Evolutionary conservation across 2,797 vertebrate species (phyloP).

Genomic region (Delichon dasypus): DNA sequence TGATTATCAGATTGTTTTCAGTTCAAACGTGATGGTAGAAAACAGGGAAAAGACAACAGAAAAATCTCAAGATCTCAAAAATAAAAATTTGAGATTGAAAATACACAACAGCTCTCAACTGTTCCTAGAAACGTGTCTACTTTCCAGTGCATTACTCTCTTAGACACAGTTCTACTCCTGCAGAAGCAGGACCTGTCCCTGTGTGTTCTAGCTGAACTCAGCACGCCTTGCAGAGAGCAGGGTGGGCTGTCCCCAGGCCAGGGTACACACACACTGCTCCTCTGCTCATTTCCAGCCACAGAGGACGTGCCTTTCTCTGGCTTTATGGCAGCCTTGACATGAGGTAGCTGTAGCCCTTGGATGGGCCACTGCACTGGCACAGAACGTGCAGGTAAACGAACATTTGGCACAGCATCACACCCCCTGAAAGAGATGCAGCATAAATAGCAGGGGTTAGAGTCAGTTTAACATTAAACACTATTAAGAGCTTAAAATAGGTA

Average conservation of each 20-base stretch:
- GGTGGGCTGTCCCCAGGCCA: background rate
- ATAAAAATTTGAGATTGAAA: background rate
- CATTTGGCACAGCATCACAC: background rate
- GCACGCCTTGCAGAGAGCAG: rapidly evolving
- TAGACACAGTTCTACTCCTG: background rate
- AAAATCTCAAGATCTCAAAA: background rate
- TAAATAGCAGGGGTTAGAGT: background rate
- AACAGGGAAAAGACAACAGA: background rate
- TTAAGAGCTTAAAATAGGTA: background rate
- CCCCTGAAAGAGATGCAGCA: background rate
- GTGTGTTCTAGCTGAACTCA: background rate
- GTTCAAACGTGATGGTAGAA: rapidly evolving
- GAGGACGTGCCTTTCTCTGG: background rate
- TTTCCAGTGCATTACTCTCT: background rate
- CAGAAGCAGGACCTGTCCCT: background rate
- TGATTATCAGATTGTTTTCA: background rate
- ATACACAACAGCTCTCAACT: background rate
- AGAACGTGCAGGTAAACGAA: background rate
- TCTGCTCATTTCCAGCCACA: background rate
- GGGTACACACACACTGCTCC: background rate
- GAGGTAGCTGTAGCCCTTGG: background rate
- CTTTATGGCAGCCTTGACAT: rapidly evolving
- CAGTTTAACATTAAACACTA: background rate
- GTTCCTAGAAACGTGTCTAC: rapidly evolving
- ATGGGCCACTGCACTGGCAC: background rate